These are phyloP conservation scores for Tetranychus cinnabarinus DNA, from an alignment of 1,140 invertebrate species.

Conservation along the genomic window DNA sequence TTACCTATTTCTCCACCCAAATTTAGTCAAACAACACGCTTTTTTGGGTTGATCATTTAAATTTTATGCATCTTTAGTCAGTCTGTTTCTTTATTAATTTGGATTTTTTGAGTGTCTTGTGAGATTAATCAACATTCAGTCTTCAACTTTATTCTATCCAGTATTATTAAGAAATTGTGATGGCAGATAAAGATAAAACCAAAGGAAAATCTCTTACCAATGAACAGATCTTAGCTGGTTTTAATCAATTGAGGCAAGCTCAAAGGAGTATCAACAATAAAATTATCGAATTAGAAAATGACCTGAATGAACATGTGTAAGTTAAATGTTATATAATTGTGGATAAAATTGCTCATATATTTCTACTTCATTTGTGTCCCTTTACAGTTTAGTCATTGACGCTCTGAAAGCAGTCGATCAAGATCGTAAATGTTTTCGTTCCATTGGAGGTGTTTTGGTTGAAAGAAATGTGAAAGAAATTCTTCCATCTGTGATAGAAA, in stretches of 20 bases:
- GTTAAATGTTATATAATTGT: conserved; percentile 14
- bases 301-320: conserved; percentile 85
- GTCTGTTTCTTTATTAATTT: no score
- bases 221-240: conserved; percentile 56
- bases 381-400: conserved; percentile 68
- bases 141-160: no score
- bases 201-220: no score
- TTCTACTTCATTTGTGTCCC: neutral
- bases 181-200: no score
- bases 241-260: conserved; percentile 60
- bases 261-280: conserved; percentile 60
- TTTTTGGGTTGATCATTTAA: no score
- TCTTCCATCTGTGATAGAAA: conserved; percentile 51
- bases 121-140: no score
- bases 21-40: no score
- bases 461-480: conserved; percentile 77
- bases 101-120: no score
- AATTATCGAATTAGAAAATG: conserved; percentile 69
- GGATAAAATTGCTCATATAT: neutral
- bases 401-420: conserved; percentile 63
- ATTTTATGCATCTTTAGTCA: no score
- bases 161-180: no score
- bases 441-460: conserved; percentile 77
- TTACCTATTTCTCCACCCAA: no score
- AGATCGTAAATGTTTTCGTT: conserved; percentile 67